A percentile compares a stretch with the other conserved stretches of the same genome.
Evolutionary conservation across 1,140 invertebrate genomes (phyloP).

Genomic region (Drosophila orena): DNA sequence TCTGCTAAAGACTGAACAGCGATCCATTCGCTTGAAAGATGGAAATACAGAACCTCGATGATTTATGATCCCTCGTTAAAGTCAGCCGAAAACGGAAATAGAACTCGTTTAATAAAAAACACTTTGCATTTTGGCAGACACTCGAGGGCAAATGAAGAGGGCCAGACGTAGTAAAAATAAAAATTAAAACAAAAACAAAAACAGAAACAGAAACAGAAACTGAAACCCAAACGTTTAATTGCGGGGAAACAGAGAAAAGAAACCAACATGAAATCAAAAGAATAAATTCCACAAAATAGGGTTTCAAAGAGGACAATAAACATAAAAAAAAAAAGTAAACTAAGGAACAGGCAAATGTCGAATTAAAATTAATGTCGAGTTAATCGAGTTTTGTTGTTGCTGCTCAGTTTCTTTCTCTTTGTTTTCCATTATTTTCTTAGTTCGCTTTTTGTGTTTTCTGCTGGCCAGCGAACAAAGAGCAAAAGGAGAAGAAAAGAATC

Average conservation of each 20-base stretch:
- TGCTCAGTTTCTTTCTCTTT: constrained; percentile 46
- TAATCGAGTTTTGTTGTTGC: constrained; percentile 81
- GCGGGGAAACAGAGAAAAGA: constrained; percentile 18
- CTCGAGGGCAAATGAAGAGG: constrained; percentile 24
- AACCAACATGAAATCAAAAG: constrained; percentile 42
- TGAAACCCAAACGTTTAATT: constrained; percentile 56
- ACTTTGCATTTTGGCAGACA: constrained; percentile 53
- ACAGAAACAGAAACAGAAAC: constrained; percentile 21
- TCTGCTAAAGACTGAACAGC: constrained; percentile 9
- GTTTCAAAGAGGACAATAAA: constrained; percentile 47
- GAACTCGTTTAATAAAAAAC: constrained; percentile 57
- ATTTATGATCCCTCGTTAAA: constrained; percentile 49
- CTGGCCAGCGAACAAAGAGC: constrained; percentile 13
- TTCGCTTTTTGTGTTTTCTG: constrained; percentile 30
- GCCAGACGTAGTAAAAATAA: constrained; percentile 16
- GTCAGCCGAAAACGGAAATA: constrained; percentile 52
- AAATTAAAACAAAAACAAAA: constrained; percentile 44
- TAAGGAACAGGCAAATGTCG: constrained; percentile 60
- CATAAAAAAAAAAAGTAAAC: constrained; percentile 17
- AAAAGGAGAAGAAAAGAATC: constrained; percentile 63
- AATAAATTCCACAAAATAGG: constrained; percentile 56
- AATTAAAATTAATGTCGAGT: constrained; percentile 84
- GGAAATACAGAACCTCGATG: constrained; percentile 26
- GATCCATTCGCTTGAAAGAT: constrained; percentile 32
- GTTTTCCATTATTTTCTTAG: constrained; percentile 8